phyloP scores from a whole-genome alignment of 2,797 vertebrate species.

The Chelon labrosus region DNA sequence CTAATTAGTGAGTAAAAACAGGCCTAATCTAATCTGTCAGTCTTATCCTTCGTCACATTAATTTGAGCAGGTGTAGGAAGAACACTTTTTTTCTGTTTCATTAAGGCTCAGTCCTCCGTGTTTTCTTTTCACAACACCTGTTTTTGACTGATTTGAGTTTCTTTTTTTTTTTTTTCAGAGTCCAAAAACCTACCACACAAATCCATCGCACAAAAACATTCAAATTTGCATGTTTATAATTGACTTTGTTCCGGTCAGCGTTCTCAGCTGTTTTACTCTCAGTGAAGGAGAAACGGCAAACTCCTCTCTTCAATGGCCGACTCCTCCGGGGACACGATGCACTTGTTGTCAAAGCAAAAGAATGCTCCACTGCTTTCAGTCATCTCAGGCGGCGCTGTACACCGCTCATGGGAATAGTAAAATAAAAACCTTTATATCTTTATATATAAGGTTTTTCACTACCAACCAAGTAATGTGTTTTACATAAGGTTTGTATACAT shows the following conservation, averaged over 20 bases:
- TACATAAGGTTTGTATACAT: not conserved
- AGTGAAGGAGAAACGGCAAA: slow-evolving; percentile 19
- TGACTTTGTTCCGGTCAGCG: slow-evolving; percentile 21
- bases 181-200: not conserved
- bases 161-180: not conserved
- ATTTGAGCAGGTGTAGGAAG: slow-evolving; percentile 18
- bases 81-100: not conserved
- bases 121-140: not conserved
- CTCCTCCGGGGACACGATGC: slow-evolving; percentile 34
- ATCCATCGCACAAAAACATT: not conserved
- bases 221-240: not conserved
- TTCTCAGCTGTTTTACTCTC: slow-evolving; percentile 22
- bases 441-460: slow-evolving; percentile 16
- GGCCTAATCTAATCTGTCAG: slow-evolving; percentile 33
- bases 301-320: slow-evolving; percentile 21
- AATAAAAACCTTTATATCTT: slow-evolving; percentile 37
- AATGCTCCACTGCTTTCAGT: slow-evolving; percentile 27
- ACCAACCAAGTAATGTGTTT: slow-evolving; percentile 11
- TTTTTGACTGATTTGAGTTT: not conserved
- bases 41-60: slow-evolving; percentile 23
- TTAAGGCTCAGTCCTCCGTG: not conserved
- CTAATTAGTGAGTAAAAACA: slow-evolving; percentile 32
- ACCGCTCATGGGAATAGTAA: slow-evolving; percentile 29
- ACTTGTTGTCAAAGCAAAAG: slow-evolving; percentile 31
- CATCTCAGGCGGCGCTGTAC: slow-evolving; percentile 13